Evolutionary conservation across 2,888 invertebrate genomes (phyloP).

Genomic region (Acanthococcus lagerstroemiae): DNA sequence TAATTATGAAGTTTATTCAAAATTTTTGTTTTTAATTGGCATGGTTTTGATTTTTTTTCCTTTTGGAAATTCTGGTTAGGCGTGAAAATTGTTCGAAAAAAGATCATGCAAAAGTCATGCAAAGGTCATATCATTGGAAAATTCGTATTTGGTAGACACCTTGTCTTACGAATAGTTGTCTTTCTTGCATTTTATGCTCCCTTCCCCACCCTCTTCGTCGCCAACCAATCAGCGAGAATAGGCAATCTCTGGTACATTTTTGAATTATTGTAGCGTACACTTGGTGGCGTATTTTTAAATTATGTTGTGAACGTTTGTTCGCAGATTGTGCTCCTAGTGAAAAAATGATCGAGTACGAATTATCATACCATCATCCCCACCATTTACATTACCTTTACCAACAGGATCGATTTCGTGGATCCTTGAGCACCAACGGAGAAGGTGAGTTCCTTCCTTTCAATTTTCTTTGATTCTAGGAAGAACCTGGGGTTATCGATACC

Average conservation of each 20-base stretch:
- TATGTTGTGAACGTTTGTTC: conserved; percentile 41
- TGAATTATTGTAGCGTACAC: neutral
- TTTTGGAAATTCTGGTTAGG: too few species aligned
- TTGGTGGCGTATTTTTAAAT: neutral
- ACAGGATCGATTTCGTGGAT: conserved; percentile 30
- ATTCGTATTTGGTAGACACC: too few species aligned
- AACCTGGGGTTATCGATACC: too few species aligned
- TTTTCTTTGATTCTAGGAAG: neutral
- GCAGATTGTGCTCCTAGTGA: conserved; percentile 60
- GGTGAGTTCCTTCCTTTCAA: conserved; percentile 23
- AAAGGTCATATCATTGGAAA: too few species aligned
- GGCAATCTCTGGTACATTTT: neutral
- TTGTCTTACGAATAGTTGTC: too few species aligned
- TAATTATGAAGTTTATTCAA: too few species aligned
- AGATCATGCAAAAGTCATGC: too few species aligned
- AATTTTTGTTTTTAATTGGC: too few species aligned
- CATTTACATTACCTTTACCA: neutral
- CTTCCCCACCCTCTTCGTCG: conserved; percentile 2
- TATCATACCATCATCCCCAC: neutral
- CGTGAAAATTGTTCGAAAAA: too few species aligned
- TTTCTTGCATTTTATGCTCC: too few species aligned
- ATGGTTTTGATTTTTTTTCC: too few species aligned
- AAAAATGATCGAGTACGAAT: conserved; percentile 39
- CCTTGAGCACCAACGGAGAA: conserved; percentile 33
- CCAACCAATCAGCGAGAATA: neutral